phyloP scores from a whole-genome alignment of 1,140 invertebrate species.

The Procambarus clarkii region DNA sequence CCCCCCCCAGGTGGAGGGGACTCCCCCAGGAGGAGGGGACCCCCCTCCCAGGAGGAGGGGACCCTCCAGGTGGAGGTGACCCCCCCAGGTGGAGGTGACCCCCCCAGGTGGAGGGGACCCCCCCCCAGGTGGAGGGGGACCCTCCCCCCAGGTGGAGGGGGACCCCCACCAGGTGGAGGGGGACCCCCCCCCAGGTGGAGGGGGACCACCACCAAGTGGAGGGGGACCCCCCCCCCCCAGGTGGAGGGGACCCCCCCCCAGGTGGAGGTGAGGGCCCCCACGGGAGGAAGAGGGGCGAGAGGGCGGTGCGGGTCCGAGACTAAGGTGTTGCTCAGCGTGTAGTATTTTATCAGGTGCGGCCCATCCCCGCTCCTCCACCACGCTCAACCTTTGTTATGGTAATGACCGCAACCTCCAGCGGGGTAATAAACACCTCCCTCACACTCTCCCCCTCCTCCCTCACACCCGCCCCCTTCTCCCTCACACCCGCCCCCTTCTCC shows the following conservation, averaged over 20 bases:
- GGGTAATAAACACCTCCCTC: constrained; percentile 24
- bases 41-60: not conserved
- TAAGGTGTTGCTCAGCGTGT: constrained; percentile 61
- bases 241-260: not conserved
- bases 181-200: not conserved
- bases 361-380: constrained; percentile 48
- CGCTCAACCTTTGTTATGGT: constrained; percentile 54
- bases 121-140: no score
- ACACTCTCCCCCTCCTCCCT: not conserved
- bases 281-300: not conserved
- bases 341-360: constrained; percentile 63
- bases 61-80: not conserved
- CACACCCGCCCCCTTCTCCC: not conserved
- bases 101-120: not conserved
- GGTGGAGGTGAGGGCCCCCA: not conserved
- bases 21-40: not conserved
- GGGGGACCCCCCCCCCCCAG: no score
- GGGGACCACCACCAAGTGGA: no score
- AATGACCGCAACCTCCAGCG: constrained; percentile 37
- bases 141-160: not conserved
- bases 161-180: no score
- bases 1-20: no score
- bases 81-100: not conserved
- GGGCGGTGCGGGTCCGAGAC: constrained; percentile 18
- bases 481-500: not conserved